phyloP scores from a whole-genome alignment of 2,797 vertebrate genomes.

The Sebastiscus tertius region DNA sequence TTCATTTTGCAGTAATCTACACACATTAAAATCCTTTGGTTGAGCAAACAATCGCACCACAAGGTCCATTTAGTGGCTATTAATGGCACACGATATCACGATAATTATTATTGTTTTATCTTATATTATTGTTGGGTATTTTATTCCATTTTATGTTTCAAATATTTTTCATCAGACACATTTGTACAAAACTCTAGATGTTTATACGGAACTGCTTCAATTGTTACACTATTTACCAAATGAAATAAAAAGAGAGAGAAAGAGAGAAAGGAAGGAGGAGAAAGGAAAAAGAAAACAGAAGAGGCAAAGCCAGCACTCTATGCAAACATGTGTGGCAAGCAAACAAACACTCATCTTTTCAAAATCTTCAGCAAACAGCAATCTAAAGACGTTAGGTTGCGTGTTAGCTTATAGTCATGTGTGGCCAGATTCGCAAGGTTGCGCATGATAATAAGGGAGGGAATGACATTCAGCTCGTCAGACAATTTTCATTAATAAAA shows the following conservation, averaged over 20 bases:
- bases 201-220: neutral
- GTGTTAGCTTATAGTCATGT: neutral
- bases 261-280: too few species aligned
- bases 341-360: neutral
- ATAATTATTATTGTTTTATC: neutral
- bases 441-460: too few species aligned
- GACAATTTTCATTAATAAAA: too few species aligned
- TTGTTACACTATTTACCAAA: too few species aligned
- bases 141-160: neutral
- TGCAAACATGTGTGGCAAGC: neutral
- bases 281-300: too few species aligned
- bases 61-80: neutral
- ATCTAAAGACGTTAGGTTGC: neutral
- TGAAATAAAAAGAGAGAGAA: too few species aligned
- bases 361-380: neutral
- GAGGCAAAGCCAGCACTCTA: neutral
- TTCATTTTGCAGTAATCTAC: neutral
- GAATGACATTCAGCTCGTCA: too few species aligned
- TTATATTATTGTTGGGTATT: neutral
- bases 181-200: neutral
- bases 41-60: neutral
- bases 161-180: neutral
- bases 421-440: neutral
- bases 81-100: neutral
- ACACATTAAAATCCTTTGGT: neutral